phyloP scores from a whole-genome alignment of 2,113 vertebrate genomes.

The Thomomys bottae region DNA sequence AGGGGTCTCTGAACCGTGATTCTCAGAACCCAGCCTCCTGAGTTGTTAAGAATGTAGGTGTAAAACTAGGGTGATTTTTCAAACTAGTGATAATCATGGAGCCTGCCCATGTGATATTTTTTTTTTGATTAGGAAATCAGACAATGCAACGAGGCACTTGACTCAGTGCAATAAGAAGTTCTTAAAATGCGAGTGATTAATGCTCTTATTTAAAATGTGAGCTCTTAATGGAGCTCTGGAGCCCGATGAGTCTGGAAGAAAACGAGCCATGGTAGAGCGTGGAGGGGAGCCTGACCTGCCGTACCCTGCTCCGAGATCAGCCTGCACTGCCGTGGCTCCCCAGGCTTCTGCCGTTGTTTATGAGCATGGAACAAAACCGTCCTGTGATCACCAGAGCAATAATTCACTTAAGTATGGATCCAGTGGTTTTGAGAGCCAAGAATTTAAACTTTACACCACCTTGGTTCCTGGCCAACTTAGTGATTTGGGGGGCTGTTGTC shows the following conservation, averaged over 20 bases:
- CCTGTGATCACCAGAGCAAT: not conserved
- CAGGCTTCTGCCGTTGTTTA: rapidly evolving
- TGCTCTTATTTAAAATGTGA: not conserved
- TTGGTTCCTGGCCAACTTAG: not conserved
- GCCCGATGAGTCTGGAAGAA: not conserved
- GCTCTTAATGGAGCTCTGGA: not conserved
- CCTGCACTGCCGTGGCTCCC: not conserved
- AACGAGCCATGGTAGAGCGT: not conserved
- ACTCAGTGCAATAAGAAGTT: not conserved
- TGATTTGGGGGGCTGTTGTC: not conserved
- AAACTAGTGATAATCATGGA: not conserved
- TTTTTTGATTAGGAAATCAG: not conserved
- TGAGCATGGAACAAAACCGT: not conserved
- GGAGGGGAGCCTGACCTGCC: not conserved
- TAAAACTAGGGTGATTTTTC: not conserved
- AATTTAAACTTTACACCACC: not conserved
- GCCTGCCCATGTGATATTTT: not conserved
- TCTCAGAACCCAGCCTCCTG: not conserved
- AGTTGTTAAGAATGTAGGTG: too few relatives aligned
- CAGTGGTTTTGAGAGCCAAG: too few relatives aligned
- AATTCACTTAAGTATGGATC: not conserved
- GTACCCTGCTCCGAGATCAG: not conserved
- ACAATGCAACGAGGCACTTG: not conserved
- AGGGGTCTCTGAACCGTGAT: not conserved
- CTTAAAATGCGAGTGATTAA: not conserved